Percentiles rank a stretch among this genome's conserved stretches.
Conservation (phyloP, 1,140 invertebrate genomes). For the Ladona fulva region DNA sequence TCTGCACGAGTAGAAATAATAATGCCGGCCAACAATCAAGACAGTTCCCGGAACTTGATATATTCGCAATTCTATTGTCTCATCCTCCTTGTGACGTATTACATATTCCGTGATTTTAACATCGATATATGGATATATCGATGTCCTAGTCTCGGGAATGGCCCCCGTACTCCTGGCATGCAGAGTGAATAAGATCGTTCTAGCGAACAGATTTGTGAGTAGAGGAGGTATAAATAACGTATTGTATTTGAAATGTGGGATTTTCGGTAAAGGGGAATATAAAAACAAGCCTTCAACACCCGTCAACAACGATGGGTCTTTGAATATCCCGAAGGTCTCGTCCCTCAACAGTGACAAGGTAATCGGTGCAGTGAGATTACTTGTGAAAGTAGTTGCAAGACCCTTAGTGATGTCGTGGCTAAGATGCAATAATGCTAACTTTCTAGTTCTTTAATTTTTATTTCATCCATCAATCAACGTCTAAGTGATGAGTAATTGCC, state of each 20-base stretch:
- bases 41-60: too few relatives aligned
- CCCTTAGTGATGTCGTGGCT: too few relatives aligned
- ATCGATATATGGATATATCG: not conserved
- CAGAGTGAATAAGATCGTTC: not conserved
- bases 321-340: not conserved
- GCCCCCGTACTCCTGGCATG: not conserved
- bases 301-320: not conserved
- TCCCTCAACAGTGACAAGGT: slow-evolving; percentile 3
- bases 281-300: not conserved
- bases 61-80: too few relatives aligned
- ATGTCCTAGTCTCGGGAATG: not conserved
- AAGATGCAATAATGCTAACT: too few relatives aligned
- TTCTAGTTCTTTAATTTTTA: too few relatives aligned
- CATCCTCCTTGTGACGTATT: not conserved
- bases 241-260: not conserved
- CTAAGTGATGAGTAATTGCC: not conserved
- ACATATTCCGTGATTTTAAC: not conserved
- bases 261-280: not conserved
- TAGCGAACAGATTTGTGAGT: slow-evolving; percentile 9
- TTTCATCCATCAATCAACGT: not conserved
- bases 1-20: too few relatives aligned
- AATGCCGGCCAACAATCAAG: too few relatives aligned
- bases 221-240: not conserved
- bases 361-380: not conserved
- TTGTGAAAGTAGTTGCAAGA: too few relatives aligned